Evolutionary conservation across 1,140 invertebrate species (phyloP), one percentile per base, ranked within the genome.

Genomic region (Hylaeus anthracinus): DNA sequence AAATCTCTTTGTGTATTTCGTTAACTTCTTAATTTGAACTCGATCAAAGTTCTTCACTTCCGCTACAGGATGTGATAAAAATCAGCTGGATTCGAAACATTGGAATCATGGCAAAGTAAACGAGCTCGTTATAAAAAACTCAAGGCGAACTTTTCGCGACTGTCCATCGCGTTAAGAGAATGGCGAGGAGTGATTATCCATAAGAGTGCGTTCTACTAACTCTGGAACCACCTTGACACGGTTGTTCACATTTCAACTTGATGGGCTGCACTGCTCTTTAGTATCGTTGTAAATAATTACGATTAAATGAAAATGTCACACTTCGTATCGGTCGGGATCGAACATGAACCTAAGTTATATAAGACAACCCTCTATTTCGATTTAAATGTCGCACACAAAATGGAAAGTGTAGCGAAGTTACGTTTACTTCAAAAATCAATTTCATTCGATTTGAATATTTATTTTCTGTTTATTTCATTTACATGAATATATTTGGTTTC

Each of bases 151-250:
- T 61, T 67, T 67, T 61, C 71, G 55, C 56, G 61, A 15, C 51
- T 51, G 51, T 69, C 37, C 64, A 55, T 76, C 64, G 15, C 6
- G 10, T 37, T 8, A 51, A 70, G 73, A 75, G 72, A 81, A 76
- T 63, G 72, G 56, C 65, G 39, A 61, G 5, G 55, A 76, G 70
- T 65, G 64, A 81, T 81, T 81, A 76, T 77, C 79, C 79, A 76
- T 81, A 76, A 81, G 65, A 81, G 79, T 81, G 41, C 12, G 64
- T 61, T 69, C 56, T 55, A 81, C 73, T 69, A 81, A 81, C 65
- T 81, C 26, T 63, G 41, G 9, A 56, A 76, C 48, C 58, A 69
- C 79, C 79, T 81, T 81, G 79, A 76, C 79, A 81, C 73, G 79
- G 56, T 75, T 81, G 63, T 81, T 76, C 64, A 67, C 73, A 60